Percentiles rank a stretch among this genome's conserved stretches.
phyloP scores from a whole-genome alignment of 1,140 invertebrate genomes.

The Ceratosolen fusciceps region DNA sequence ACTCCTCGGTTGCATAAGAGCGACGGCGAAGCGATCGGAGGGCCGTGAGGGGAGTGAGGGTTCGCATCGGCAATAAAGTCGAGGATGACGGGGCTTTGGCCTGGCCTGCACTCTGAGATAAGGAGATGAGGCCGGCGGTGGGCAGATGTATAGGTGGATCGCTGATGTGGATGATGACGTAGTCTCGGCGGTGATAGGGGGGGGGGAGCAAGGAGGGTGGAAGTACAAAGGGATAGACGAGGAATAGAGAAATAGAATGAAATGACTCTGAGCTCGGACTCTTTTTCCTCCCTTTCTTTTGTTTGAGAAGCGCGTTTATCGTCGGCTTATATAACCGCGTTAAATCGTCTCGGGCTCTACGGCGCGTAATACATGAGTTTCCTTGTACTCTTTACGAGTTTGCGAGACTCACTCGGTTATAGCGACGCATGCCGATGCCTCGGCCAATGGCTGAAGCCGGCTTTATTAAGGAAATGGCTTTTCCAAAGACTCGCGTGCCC shows the following conservation, averaged over 20 bases:
- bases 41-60: background rate
- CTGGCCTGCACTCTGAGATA: constrained; percentile 31
- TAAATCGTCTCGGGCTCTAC: constrained; percentile 47
- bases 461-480: constrained; percentile 13
- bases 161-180: no score
- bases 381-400: constrained; percentile 39
- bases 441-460: background rate
- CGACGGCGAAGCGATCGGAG: no score
- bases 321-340: constrained; percentile 49
- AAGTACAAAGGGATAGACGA: background rate
- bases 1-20: constrained; percentile 15
- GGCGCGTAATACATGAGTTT: constrained; percentile 7
- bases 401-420: background rate
- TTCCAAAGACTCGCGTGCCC: background rate
- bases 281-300: background rate
- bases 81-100: background rate
- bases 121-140: background rate
- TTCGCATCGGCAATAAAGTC: constrained; percentile 14
- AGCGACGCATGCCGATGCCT: background rate
- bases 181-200: no score
- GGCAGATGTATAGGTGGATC: no score
- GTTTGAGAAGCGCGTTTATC: constrained; percentile 50
- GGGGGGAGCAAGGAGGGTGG: no score
- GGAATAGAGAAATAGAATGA: background rate
- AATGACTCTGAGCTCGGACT: background rate